These are phyloP conservation scores for Strongylocentrotus purpuratus DNA, from an alignment of 35 echinoderm and acorn worm genomes.

Conservation along the genomic window DNA sequence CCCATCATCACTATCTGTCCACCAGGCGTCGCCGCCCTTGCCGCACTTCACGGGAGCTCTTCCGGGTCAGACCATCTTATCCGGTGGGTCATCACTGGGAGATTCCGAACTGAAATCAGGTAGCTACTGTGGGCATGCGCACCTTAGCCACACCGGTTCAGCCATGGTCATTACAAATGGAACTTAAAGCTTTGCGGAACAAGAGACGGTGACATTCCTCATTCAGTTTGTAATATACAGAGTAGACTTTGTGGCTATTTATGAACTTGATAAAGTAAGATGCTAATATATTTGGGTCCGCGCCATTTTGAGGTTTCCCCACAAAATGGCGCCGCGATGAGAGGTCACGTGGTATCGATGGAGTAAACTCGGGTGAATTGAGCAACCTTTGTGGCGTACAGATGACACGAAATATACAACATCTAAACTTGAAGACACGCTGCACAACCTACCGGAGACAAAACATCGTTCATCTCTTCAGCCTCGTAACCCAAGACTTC, in stretches of 20 bases:
- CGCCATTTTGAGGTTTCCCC: neutral
- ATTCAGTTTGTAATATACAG: neutral
- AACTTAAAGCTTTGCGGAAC: slow-evolving; percentile 5
- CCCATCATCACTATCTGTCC: slow-evolving; percentile 51
- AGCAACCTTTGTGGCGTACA: neutral
- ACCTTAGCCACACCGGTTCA: slow-evolving; percentile 49
- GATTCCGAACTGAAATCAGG: slow-evolving; percentile 48
- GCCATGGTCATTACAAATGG: slow-evolving; percentile 55
- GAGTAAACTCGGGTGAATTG: neutral
- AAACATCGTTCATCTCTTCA: neutral
- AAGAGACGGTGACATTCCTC: neutral
- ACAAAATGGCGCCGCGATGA: neutral
- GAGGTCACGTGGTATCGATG: neutral
- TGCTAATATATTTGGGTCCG: neutral
- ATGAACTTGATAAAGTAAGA: neutral
- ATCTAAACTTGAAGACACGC: neutral
- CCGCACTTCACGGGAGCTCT: slow-evolving; percentile 43
- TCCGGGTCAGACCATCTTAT: slow-evolving; percentile 62
- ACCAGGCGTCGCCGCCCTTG: slow-evolving; percentile 47
- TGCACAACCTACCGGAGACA: neutral
- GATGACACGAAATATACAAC: neutral
- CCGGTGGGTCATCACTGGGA: slow-evolving; percentile 19
- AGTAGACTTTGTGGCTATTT: neutral
- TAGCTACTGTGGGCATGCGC: slow-evolving; percentile 52
- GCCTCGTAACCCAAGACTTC: neutral